Base-by-base conservation (phyloP, 2,888 invertebrate genomes). In the Lysandra bellargus region DNA sequence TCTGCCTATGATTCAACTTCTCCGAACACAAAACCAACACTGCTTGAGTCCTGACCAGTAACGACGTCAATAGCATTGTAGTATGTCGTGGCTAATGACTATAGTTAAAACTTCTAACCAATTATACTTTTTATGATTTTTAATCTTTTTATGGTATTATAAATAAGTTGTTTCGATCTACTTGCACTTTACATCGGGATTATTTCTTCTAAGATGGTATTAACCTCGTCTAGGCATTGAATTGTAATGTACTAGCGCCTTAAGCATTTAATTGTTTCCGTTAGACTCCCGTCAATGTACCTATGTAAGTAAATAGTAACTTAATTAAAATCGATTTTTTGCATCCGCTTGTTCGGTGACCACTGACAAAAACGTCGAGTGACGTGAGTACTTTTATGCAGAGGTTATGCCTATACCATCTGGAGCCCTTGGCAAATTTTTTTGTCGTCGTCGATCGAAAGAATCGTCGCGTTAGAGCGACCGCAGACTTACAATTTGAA, bases 231-330 rank as follows among this genome's bases (percentile, higher is more conserved):
- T 30, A 64, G 57, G 57, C 57, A 57, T 57, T 57, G 57, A 57
- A 57, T 57, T 57, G 0, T 57, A 57, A 57, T 57, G 57, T 57
- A 17, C 57, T 17, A 57, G 57, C 4, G 57, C 57, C 64, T 64
- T 30, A 64, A 64, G 64, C n/a, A 64, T 64, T 64, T 64, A 64
- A 64, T 64, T 64, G n/a, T n/a, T n/a, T 61, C 61, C 23, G 61
- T 61, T 61, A n/a, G 23, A 9, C 4, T 3, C 60, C 9, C 0
- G 23, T 23, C 23, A 3, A 12, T 12, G 73, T 87, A 97, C 97
- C 97, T 82, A 98, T 98, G 84, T 98, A 1, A 57, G 57, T 17
- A 57, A 57, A 57, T 17, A 57, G 14, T 57, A 57, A 57, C 57
- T 57, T 57, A 57, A 57, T 57, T 57, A 57, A 0, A 49, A 57